Conservation (phyloP, 2,797 vertebrate genomes). For the Poecilia gillii region DNA sequence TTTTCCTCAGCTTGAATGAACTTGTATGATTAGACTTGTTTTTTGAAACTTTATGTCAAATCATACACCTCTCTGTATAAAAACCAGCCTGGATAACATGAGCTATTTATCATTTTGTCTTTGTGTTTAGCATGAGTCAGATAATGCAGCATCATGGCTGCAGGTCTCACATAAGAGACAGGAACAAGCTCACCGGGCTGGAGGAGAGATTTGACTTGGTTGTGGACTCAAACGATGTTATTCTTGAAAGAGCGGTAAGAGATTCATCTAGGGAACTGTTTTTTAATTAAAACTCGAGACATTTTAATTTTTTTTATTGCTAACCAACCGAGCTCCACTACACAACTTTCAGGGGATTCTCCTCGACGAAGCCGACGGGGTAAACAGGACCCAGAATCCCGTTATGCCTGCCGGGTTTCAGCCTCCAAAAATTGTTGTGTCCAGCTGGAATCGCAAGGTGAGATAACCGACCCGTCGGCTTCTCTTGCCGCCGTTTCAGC, state of each 20-base stretch:
- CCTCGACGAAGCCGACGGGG: conserved; percentile 92
- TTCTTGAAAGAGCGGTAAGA: conserved; percentile 94
- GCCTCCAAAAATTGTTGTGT: conserved; percentile 91
- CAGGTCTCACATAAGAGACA: conserved; percentile 84
- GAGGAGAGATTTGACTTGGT: conserved; percentile 95
- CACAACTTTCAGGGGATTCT: conserved; percentile 86
- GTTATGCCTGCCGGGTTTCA: conserved; percentile 91
- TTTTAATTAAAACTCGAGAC: not conserved
- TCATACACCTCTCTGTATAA: not conserved
- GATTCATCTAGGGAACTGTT: not conserved
- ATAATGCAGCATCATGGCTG: conserved; percentile 95
- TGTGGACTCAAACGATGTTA: conserved; percentile 92
- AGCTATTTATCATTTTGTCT: not conserved
- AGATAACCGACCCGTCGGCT: conserved; percentile 41
- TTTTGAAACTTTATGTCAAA: not conserved
- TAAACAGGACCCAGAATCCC: conserved; percentile 91
- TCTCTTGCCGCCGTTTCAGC: conserved; percentile 12
- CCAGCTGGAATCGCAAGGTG: conserved; percentile 99
- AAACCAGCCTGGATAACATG: not conserved
- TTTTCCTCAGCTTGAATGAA: no score
- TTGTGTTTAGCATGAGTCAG: conserved; percentile 88
- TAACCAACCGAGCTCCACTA: conserved; percentile 2
- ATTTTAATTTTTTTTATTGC: not conserved
- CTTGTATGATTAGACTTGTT: not conserved
- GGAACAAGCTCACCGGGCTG: conserved; percentile 85